These are phyloP conservation scores for Dynastes hyllus DNA, from an alignment of 2,888 invertebrate genomes.

Conservation along the genomic window DNA sequence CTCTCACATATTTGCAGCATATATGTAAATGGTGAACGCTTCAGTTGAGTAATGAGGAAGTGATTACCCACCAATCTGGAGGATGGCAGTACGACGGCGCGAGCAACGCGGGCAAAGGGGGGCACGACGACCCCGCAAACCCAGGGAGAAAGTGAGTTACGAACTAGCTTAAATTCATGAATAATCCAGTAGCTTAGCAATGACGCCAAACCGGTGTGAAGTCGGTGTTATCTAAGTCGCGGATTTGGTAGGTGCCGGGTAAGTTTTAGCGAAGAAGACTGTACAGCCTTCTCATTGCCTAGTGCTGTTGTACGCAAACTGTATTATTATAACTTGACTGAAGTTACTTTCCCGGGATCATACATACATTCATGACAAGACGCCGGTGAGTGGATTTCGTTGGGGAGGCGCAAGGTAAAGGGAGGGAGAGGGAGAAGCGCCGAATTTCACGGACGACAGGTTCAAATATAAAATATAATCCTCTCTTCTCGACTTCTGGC, in stretches of 20 bases:
- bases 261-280: slow-evolving; percentile 63
- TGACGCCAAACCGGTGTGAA: slow-evolving; percentile 69
- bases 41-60: slow-evolving; percentile 68
- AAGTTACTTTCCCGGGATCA: slow-evolving; percentile 65
- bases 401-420: slow-evolving; percentile 19
- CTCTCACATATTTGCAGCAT: slow-evolving; percentile 55
- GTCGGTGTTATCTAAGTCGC: slow-evolving; percentile 69
- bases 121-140: slow-evolving; percentile 61
- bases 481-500: slow-evolving; percentile 23
- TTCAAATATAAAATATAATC: slow-evolving; percentile 57
- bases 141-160: slow-evolving; percentile 68
- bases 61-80: slow-evolving; percentile 68
- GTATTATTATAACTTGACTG: slow-evolving; percentile 68
- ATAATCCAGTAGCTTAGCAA: slow-evolving; percentile 70
- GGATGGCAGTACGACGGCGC: slow-evolving; percentile 20
- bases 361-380: slow-evolving; percentile 69
- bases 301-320: slow-evolving; percentile 60
- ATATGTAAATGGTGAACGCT: slow-evolving; percentile 52
- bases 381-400: slow-evolving; percentile 46
- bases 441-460: slow-evolving; percentile 29
- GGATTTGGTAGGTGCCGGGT: slow-evolving; percentile 66
- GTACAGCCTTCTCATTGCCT: not conserved
- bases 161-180: slow-evolving; percentile 70
- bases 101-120: slow-evolving; percentile 55
- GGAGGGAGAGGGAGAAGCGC: not conserved